These are phyloP conservation scores for Eupithecia pulchellata DNA, from an alignment of 2,888 invertebrate genomes.

Conservation along the genomic window DNA sequence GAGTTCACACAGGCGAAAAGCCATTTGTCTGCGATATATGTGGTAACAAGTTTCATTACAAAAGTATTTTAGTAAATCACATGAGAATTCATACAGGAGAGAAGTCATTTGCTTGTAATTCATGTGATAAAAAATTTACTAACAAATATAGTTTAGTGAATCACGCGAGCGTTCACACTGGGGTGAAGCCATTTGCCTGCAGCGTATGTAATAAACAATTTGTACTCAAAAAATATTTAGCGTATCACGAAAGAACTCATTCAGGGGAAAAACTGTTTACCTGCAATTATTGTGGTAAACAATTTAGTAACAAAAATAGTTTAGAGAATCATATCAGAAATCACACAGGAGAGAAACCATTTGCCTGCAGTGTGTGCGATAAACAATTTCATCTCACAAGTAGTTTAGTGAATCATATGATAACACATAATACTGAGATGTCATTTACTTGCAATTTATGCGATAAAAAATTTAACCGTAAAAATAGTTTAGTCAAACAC, in stretches of 20 bases:
- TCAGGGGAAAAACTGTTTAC: not conserved
- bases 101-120: not conserved
- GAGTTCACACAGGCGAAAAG: not conserved
- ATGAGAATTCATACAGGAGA: constrained; percentile 5
- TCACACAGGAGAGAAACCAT: not conserved
- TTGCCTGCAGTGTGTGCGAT: not conserved
- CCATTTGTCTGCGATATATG: not conserved
- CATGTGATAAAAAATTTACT: not conserved
- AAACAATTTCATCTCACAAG: not conserved
- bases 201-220: not conserved
- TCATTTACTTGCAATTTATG: not conserved
- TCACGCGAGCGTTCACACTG: not conserved
- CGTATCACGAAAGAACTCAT: not conserved
- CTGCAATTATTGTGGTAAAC: not conserved
- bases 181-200: not conserved
- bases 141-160: not conserved
- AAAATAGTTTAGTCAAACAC: too few relatives aligned
- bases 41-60: not conserved
- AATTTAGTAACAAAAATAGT: not conserved
- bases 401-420: constrained; percentile 1
- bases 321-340: not conserved
- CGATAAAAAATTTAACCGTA: not conserved
- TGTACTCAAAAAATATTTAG: not conserved
- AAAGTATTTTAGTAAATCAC: constrained; percentile 1
- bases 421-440: not conserved